Evolutionary conservation across 2,797 vertebrate species (phyloP).

Genomic region (Acanthopagrus latus): DNA sequence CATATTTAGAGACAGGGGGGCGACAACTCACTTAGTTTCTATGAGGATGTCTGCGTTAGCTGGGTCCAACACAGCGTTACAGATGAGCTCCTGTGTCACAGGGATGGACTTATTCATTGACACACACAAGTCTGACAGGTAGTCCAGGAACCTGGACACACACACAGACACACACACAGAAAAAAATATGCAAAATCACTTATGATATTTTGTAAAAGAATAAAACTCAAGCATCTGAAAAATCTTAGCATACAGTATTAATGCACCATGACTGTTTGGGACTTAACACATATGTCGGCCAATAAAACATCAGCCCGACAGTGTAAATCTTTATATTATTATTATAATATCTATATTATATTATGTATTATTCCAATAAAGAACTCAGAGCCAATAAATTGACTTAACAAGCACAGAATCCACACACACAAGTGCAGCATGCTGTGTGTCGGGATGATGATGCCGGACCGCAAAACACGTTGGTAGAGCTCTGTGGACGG

Average conservation of each 20-base stretch:
- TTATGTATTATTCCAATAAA: too few relatives aligned
- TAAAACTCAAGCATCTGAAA: not conserved
- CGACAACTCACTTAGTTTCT: constrained; percentile 93
- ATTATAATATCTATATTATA: too few relatives aligned
- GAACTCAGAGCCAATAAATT: too few relatives aligned
- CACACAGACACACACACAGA: constrained; percentile 11
- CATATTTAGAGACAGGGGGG: not conserved
- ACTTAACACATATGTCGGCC: too few relatives aligned
- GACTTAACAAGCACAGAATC: too few relatives aligned
- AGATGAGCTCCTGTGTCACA: constrained; percentile 98
- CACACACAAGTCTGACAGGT: constrained; percentile 97
- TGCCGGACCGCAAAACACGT: too few relatives aligned
- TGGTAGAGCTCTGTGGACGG: too few relatives aligned
- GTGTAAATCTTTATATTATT: too few relatives aligned
- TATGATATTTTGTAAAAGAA: not conserved
- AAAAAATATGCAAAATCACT: constrained; percentile 7
- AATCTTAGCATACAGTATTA: not conserved
- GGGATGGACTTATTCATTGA: constrained; percentile 99
- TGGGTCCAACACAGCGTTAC: constrained; percentile 96
- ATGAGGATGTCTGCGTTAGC: constrained; percentile 97
- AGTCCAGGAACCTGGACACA: constrained; percentile 93
- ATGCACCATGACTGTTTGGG: not conserved
- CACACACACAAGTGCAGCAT: too few relatives aligned
- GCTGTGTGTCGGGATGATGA: too few relatives aligned
- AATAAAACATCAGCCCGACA: too few relatives aligned